A percentile compares a stretch with the other conserved stretches of the same genome.
Conservation (phyloP, 2,797 vertebrate genomes). For the Hyperoplus lanceolatus region DNA sequence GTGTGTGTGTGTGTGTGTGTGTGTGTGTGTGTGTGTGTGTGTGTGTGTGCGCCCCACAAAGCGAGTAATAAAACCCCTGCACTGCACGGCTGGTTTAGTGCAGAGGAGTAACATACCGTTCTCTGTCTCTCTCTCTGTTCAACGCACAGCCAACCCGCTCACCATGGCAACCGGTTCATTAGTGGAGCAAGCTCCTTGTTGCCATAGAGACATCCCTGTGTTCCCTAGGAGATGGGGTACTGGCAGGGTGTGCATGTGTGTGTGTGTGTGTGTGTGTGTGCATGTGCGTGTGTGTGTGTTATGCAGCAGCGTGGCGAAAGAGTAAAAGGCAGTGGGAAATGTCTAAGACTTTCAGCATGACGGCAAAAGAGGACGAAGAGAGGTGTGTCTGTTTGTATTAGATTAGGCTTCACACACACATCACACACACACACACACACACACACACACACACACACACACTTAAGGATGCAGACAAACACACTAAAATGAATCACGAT, state of each 20-base stretch:
- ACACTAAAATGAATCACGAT: slow-evolving; percentile 32
- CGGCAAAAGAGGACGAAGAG: slow-evolving; percentile 50
- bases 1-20: slow-evolving; percentile 8
- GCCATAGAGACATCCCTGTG: slow-evolving; percentile 85
- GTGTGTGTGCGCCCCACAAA: slow-evolving; percentile 31
- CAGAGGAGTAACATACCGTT: slow-evolving; percentile 69
- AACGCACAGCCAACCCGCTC: slow-evolving; percentile 83
- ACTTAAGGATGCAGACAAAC: slow-evolving; percentile 41
- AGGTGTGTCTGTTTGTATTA: slow-evolving; percentile 62
- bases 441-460: slow-evolving; percentile 21
- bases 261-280: slow-evolving; percentile 8
- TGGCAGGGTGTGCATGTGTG: slow-evolving; percentile 63
- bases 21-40: background rate
- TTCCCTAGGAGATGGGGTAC: slow-evolving; percentile 83
- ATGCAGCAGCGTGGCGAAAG: slow-evolving; percentile 38
- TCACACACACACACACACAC: slow-evolving; percentile 4
- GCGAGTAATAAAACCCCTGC: slow-evolving; percentile 27
- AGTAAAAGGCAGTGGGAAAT: slow-evolving; percentile 36
- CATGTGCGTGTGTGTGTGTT: slow-evolving; percentile 27
- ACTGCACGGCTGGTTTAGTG: slow-evolving; percentile 39
- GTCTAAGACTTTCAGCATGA: slow-evolving; percentile 36
- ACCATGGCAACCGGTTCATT: slow-evolving; percentile 86
- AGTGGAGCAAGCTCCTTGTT: slow-evolving; percentile 87
- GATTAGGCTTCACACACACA: slow-evolving; percentile 41
- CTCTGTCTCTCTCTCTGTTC: slow-evolving; percentile 66